Conservation (phyloP, 2,113 vertebrate genomes). For the Pteronura brasiliensis region DNA sequence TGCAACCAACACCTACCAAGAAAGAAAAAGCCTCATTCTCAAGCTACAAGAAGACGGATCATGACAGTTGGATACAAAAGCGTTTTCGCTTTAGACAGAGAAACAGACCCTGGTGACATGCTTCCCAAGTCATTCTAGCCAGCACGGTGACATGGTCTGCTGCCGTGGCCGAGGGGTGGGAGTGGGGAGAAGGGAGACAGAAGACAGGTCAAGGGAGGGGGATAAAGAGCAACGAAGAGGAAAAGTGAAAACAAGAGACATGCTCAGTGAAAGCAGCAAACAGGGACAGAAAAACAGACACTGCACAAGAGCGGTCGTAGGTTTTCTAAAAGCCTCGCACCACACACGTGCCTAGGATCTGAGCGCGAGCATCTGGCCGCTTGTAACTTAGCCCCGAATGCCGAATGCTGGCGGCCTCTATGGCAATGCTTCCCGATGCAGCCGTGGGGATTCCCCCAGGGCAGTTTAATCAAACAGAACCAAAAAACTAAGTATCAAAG, state of each 20-base stretch:
- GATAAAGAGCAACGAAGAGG: neutral
- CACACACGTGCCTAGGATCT: accelerated
- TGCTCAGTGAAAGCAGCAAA: neutral
- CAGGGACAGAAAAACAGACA: neutral
- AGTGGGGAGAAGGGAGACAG: neutral
- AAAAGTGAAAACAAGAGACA: neutral
- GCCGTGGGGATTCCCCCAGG: neutral
- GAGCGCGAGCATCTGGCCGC: accelerated
- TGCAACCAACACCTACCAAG: neutral
- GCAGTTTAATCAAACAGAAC: neutral
- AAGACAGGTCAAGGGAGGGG: neutral
- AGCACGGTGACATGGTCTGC: neutral
- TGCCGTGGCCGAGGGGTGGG: neutral
- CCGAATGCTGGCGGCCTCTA: neutral
- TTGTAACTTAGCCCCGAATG: accelerated
- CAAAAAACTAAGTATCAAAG: neutral
- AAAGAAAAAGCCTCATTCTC: accelerated
- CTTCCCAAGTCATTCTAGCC: neutral
- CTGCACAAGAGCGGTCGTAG: neutral
- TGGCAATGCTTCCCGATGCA: neutral
- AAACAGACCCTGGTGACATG: neutral
- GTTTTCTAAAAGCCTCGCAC: neutral
- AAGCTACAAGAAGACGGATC: accelerated
- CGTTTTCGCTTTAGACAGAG: neutral
- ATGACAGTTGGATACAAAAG: constrained; percentile 36